Base-by-base conservation (phyloP, 2,113 vertebrate genomes). In the Chaenogobius annularis region DNA sequence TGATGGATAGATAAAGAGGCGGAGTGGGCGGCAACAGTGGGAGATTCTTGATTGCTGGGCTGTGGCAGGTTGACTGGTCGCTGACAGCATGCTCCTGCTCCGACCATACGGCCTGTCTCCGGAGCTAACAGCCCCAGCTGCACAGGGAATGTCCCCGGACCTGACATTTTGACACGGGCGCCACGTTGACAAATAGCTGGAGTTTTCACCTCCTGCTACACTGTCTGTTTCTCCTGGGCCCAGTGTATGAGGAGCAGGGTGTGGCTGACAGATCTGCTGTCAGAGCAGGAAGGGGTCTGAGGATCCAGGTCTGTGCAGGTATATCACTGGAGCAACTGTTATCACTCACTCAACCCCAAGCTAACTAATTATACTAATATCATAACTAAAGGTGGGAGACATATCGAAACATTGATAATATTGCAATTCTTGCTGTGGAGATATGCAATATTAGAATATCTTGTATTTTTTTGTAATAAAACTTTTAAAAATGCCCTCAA, bases 161-260 rank as follows among this genome's bases (percentile, higher is more conserved):
- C 88, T 94, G 93, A 94, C 93, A 94, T 91, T 90, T 93, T 94
- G 93, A 94, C 93, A 94, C 82, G 85, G 90, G 89, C 89, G 84
- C 91, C 88, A 87, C 91, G 81, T 92, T 94, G 92, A 94, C 92
- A 93, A 94, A 94, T 94, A 93, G 93, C 92, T 92, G 86, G 90
- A 92, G 91, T 90, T 93, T 93, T 92, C 92, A 90, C 93, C 92
- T 91, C 89, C 91, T 90, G 91, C 91, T 92, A 90, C 88, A 90
- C 91, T 91, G 91, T 92, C 91, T 92, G 92, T 89, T 90, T 88
- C 73, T 87, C 84, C 81, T 83, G 81, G 52, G 58, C 88, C 86
- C 85, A 92, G 90, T 91, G 91, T 89, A 93, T 85, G 80, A 74
- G 76, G 71, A n/a, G 55, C 10, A 74, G 72, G 68, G 83, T 72